Conservation (phyloP, 2,113 vertebrate species). For the Plecotus auritus region DNA sequence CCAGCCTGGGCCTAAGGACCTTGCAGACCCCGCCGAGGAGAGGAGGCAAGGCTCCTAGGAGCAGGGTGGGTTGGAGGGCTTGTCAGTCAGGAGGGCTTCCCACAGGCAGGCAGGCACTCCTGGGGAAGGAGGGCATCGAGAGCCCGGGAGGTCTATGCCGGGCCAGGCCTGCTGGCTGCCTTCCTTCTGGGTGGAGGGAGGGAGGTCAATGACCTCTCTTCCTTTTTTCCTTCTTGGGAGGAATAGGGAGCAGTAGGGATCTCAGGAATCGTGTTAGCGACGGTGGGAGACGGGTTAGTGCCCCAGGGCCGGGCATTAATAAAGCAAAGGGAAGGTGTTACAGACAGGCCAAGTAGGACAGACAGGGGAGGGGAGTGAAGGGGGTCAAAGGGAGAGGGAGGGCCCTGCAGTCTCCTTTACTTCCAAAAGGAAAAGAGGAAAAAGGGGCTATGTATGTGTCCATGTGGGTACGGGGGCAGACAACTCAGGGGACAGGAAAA, state of each 20-base stretch:
- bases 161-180: not conserved
- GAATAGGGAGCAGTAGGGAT: not conserved
- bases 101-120: not conserved
- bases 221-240: not conserved
- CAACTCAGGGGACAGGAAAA: not conserved
- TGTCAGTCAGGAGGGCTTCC: not conserved
- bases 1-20: not conserved
- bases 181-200: conserved; percentile 11
- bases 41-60: not conserved
- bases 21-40: not conserved
- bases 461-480: not conserved
- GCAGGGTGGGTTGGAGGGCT: no score
- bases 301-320: not conserved
- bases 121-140: not conserved
- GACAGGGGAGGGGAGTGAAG: not conserved
- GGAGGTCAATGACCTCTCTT: not conserved
- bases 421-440: conserved; percentile 60
- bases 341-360: not conserved
- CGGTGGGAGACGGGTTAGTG: conserved; percentile 32
- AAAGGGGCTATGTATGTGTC: not conserved
- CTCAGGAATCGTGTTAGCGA: conserved; percentile 53
- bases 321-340: not conserved
- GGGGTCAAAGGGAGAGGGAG: not conserved
- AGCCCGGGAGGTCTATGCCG: not conserved
- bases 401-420: not conserved